These are phyloP conservation scores for Callosobruchus maculatus DNA, from an alignment of 2,888 invertebrate genomes.

Conservation along the genomic window DNA sequence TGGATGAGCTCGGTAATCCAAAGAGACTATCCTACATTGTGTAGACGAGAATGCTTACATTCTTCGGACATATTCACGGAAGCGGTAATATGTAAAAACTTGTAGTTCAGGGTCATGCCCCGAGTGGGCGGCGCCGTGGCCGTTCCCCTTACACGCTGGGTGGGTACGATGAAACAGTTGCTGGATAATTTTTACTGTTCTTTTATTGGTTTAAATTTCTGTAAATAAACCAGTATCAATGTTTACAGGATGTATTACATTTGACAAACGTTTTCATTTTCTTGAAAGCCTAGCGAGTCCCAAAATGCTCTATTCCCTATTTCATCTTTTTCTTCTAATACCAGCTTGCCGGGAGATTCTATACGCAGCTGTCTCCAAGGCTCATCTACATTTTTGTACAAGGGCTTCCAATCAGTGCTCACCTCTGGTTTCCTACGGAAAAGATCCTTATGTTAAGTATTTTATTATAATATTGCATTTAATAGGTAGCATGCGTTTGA, in stretches of 20 bases:
- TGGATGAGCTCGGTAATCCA: no score
- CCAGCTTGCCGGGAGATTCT: constrained; percentile 16
- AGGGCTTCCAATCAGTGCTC: not conserved
- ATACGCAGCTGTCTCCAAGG: constrained; percentile 22
- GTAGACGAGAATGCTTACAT: no score
- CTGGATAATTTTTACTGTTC: not conserved
- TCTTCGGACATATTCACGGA: no score
- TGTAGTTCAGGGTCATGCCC: no score
- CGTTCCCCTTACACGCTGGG: no score
- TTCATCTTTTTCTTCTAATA: constrained; percentile 16
- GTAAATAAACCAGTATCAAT: not conserved
- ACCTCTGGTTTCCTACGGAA: constrained; percentile 18
- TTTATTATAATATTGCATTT: no score
- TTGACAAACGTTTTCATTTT: not conserved
- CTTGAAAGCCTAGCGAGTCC: constrained; percentile 7
- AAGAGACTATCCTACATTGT: no score
- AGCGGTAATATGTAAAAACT: no score
- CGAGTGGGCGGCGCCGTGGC: no score
- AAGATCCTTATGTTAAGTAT: not conserved
- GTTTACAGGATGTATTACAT: not conserved
- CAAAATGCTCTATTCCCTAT: constrained; percentile 26
- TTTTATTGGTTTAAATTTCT: not conserved
- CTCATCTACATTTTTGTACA: not conserved
- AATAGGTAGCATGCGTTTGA: no score
- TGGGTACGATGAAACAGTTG: no score